These are phyloP conservation scores for Frieseomelitta varia DNA, from an alignment of 1,140 invertebrate species.

Conservation along the genomic window DNA sequence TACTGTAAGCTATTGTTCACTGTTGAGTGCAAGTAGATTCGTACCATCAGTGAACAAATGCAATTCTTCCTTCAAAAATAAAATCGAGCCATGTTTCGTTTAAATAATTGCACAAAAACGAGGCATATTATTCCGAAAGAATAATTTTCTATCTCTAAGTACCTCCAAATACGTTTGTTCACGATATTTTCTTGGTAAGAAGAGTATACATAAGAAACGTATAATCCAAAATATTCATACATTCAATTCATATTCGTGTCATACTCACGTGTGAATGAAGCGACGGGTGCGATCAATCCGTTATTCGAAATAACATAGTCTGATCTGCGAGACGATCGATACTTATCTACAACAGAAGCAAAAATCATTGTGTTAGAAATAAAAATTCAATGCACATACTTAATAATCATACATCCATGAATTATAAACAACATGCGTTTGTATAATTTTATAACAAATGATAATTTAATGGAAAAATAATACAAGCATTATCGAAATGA, in stretches of 20 bases:
- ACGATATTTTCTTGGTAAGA: not conserved
- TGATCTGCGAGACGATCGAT: slow-evolving; percentile 71
- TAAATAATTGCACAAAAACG: not conserved
- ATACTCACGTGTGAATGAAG: slow-evolving; percentile 80
- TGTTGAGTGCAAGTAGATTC: not conserved
- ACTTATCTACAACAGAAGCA: slow-evolving; percentile 68
- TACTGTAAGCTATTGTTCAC: not conserved
- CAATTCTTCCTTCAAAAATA: not conserved
- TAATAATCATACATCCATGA: not conserved
- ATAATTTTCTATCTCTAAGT: not conserved
- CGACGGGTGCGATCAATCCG: slow-evolving; percentile 80
- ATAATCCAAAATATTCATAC: not conserved
- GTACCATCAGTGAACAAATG: not conserved
- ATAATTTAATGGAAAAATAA: not conserved
- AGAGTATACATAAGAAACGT: not conserved
- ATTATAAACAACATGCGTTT: not conserved
- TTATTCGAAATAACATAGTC: slow-evolving; percentile 80
- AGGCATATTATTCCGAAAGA: not conserved
- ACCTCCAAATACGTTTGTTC: not conserved
- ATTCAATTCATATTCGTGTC: not conserved
- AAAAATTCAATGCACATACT: not conserved
- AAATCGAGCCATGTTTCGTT: not conserved
- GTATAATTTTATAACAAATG: not conserved
- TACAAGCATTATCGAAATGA: not conserved
- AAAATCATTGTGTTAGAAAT: not conserved